Evolutionary conservation across 2,888 invertebrate genomes (phyloP).

Genomic region (Eudemis profundana): DNA sequence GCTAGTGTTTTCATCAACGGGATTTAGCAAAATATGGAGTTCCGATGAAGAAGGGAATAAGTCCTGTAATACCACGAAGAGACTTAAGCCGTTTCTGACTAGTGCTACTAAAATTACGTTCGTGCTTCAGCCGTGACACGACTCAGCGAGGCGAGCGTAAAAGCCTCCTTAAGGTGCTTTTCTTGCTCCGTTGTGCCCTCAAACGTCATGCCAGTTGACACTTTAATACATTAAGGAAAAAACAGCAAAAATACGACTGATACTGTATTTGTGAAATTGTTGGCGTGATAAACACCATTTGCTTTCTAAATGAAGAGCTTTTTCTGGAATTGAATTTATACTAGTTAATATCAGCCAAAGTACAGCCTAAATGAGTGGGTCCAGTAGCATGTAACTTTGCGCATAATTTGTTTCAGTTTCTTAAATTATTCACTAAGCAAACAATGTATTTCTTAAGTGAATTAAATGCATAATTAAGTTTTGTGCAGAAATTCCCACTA

Average conservation of each 20-base stretch:
- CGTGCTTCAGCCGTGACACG: constrained; percentile 26
- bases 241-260: not conserved
- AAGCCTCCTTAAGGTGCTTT: constrained; percentile 28
- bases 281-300: too few species aligned
- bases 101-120: constrained; percentile 24
- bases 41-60: not conserved
- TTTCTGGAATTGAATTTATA: too few species aligned
- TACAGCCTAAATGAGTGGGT: too few species aligned
- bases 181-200: constrained; percentile 27
- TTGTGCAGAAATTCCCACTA: too few species aligned
- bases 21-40: constrained; percentile 16
- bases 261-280: not conserved
- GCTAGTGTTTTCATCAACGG: constrained; percentile 15
- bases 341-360: too few species aligned
- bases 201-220: constrained; percentile 34
- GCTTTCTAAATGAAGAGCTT: too few species aligned
- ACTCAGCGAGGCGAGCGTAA: constrained; percentile 24
- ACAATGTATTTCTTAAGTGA: too few species aligned
- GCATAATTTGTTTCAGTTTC: too few species aligned
- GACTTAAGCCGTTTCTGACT: not conserved
- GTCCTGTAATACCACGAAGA: not conserved
- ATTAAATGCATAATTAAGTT: too few species aligned
- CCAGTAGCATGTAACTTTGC: too few species aligned
- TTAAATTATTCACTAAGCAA: too few species aligned
- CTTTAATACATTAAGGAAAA: constrained; percentile 29